phyloP scores from a whole-genome alignment of 2,113 vertebrate genomes.

The Echinops telfairi region DNA sequence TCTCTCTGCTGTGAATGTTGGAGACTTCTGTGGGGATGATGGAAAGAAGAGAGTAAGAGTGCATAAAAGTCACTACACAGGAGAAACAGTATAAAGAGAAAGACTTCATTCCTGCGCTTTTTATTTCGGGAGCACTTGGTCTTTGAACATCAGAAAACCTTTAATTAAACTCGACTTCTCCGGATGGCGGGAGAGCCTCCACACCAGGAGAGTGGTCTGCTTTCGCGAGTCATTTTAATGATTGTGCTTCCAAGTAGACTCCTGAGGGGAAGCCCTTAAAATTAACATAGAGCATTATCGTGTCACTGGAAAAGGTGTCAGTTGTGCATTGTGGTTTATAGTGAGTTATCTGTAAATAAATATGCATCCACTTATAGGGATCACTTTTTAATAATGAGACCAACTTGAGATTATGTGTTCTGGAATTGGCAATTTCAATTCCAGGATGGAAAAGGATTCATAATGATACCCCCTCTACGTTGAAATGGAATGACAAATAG shows the following conservation, averaged over 20 bases:
- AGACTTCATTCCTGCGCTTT: slow-evolving; percentile 74
- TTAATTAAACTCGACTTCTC: slow-evolving; percentile 84
- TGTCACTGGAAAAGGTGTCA: slow-evolving; percentile 71
- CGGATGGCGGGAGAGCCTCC: slow-evolving; percentile 76
- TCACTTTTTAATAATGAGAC: slow-evolving; percentile 44
- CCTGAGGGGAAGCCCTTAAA: slow-evolving; percentile 77
- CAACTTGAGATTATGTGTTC: neutral
- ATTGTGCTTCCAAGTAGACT: slow-evolving; percentile 81
- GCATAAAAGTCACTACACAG: slow-evolving; percentile 17
- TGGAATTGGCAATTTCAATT: slow-evolving; percentile 45
- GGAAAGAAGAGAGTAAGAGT: slow-evolving; percentile 10
- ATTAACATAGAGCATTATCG: slow-evolving; percentile 61
- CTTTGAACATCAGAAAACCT: slow-evolving; percentile 83
- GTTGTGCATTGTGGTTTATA: neutral
- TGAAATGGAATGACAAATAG: slow-evolving; percentile 58
- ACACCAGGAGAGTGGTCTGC: slow-evolving; percentile 76
- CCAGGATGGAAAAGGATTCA: slow-evolving; percentile 65
- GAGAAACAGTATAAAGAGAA: slow-evolving; percentile 70
- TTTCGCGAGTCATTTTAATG: slow-evolving; percentile 84
- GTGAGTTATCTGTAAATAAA: slow-evolving; percentile 71
- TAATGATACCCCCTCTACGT: neutral
- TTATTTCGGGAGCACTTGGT: slow-evolving; percentile 80
- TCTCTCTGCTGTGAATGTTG: slow-evolving; percentile 17
- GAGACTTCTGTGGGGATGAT: neutral
- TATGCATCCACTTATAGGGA: slow-evolving; percentile 18